These are phyloP conservation scores for Eupithecia abbreviata DNA, from an alignment of 2,888 invertebrate genomes.

Conservation along the genomic window DNA sequence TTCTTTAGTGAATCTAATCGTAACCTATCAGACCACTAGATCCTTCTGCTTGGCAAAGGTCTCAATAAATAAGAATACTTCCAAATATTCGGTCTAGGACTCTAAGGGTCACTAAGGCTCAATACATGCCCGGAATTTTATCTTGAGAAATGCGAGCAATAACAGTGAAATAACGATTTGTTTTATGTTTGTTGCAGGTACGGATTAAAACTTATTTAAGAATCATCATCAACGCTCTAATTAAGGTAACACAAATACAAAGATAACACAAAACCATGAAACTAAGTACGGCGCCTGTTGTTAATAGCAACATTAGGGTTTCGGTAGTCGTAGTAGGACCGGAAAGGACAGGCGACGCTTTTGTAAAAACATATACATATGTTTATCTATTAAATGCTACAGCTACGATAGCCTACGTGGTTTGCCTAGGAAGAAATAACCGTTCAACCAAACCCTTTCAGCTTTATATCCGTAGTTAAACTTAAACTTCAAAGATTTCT, in stretches of 20 bases:
- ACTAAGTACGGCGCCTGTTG: neutral
- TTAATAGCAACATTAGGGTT: neutral
- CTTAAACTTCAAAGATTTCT: neutral
- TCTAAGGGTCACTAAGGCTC: too few species aligned
- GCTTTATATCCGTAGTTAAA: too few species aligned
- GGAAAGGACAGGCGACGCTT: neutral
- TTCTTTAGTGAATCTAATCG: too few species aligned
- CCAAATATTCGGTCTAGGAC: too few species aligned
- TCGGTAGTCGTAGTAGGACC: neutral
- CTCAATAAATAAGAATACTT: too few species aligned
- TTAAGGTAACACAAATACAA: neutral
- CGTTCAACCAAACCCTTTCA: neutral
- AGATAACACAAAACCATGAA: neutral
- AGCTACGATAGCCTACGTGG: neutral
- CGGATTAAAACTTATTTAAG: neutral
- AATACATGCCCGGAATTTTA: too few species aligned
- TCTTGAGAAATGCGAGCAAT: too few species aligned
- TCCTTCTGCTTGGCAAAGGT: too few species aligned
- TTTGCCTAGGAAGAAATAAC: neutral
- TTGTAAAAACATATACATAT: neutral
- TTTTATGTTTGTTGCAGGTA: conserved; percentile 22
- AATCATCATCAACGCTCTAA: neutral
- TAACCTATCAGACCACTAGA: too few species aligned
- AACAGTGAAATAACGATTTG: neutral
- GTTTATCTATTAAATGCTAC: neutral